A percentile compares a stretch with the other conserved stretches of the same genome.
Evolutionary conservation across 2,888 invertebrate genomes (phyloP).

Genomic region (Sthenelais limicola): DNA sequence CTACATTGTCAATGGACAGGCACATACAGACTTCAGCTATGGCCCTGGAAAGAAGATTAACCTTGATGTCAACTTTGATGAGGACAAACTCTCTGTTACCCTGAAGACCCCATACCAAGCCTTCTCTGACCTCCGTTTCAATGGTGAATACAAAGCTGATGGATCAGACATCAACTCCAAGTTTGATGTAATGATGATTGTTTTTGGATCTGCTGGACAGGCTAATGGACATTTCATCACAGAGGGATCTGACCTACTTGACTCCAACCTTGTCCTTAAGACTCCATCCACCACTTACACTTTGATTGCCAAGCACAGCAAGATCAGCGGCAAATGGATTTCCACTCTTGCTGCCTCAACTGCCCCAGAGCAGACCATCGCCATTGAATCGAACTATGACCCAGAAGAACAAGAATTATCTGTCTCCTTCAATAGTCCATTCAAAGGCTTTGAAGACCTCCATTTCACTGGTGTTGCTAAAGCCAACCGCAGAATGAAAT

Average conservation of each 20-base stretch:
- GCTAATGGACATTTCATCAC: constrained; percentile 3
- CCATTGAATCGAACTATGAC: not conserved
- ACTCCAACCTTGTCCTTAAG: not conserved
- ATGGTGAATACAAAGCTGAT: constrained; percentile 2
- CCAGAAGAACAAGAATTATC: constrained; percentile 1
- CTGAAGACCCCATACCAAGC: constrained; percentile 8
- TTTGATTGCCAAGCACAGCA: constrained; percentile 8
- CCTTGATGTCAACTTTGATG: not conserved
- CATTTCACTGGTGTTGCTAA: constrained; percentile 3
- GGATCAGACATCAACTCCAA: constrained; percentile 2
- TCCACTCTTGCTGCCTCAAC: not conserved
- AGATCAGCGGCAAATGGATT: not conserved
- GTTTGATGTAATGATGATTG: not conserved
- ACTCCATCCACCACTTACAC: constrained; percentile 8
- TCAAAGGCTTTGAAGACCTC: constrained; percentile 10
- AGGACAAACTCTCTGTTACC: not conserved
- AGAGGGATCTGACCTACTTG: not conserved
- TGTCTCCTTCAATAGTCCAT: constrained; percentile 26
- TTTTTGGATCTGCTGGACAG: not conserved
- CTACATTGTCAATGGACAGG: not conserved
- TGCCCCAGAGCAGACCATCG: constrained; percentile 14
- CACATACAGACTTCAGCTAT: not conserved
- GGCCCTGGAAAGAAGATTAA: not conserved
- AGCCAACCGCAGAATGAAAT: not conserved
- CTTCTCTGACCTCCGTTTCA: not conserved